Conservation (phyloP, 2,113 vertebrate species). For the Tautogolabrus adspersus region DNA sequence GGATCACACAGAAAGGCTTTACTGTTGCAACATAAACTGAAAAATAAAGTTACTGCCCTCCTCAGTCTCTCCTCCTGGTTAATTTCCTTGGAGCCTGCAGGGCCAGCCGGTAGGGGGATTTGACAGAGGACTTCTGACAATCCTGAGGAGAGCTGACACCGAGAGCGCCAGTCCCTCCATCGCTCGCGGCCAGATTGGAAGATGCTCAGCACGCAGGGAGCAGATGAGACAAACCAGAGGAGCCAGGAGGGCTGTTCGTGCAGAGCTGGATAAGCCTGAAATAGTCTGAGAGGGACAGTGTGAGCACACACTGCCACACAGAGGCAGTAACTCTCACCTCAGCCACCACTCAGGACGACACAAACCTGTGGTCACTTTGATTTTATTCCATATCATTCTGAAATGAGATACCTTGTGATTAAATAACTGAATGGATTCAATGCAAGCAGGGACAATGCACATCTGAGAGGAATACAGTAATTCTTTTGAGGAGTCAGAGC, state of each 20-base stretch:
- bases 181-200: slow-evolving; percentile 76
- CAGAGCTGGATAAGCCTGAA: slow-evolving; percentile 45
- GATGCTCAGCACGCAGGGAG: slow-evolving; percentile 69
- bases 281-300: slow-evolving; percentile 17
- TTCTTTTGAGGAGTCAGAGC: background rate
- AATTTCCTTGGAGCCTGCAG: slow-evolving; percentile 72
- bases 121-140: slow-evolving; percentile 79
- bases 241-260: slow-evolving; percentile 61
- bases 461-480: background rate
- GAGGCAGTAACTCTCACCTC: slow-evolving; percentile 44
- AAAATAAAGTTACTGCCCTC: slow-evolving; percentile 21
- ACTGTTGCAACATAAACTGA: slow-evolving; percentile 55
- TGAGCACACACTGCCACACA: slow-evolving; percentile 65
- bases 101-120: slow-evolving; percentile 67
- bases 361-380: background rate
- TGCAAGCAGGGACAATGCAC: background rate
- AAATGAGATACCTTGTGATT: background rate
- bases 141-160: slow-evolving; percentile 75
- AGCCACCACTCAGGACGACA: background rate
- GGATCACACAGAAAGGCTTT: slow-evolving; percentile 45
- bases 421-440: background rate
- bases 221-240: slow-evolving; percentile 68
- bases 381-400: background rate
- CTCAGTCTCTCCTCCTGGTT: slow-evolving; percentile 62
- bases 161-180: slow-evolving; percentile 58